Evolutionary conservation across 2,797 vertebrate genomes (phyloP).

Genomic region (Gallinago stenura): DNA sequence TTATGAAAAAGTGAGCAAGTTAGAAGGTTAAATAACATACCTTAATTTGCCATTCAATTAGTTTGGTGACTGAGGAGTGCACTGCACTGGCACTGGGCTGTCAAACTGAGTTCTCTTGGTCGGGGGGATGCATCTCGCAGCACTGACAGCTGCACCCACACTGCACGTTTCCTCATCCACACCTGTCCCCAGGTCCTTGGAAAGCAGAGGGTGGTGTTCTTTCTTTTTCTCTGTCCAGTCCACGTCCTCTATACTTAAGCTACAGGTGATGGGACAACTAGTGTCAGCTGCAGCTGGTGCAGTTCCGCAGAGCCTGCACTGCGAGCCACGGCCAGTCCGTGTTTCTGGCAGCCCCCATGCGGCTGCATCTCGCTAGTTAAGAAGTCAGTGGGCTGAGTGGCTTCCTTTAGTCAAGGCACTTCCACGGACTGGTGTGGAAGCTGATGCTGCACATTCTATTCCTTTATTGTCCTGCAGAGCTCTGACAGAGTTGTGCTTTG

Average conservation of each 20-base stretch:
- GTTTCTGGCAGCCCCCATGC: background rate
- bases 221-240: background rate
- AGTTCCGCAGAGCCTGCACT: accelerated
- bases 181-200: background rate
- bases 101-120: background rate
- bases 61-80: background rate
- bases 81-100: no score
- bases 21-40: background rate
- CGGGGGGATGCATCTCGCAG: background rate
- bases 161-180: background rate
- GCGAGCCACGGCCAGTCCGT: background rate
- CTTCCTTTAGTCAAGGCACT: background rate
- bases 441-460: background rate
- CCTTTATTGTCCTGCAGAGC: background rate
- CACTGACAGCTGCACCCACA: accelerated
- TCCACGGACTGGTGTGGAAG: background rate
- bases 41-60: background rate
- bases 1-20: background rate
- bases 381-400: background rate
- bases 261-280: background rate
- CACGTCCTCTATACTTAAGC: no score
- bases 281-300: background rate
- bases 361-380: background rate
- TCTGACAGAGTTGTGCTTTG: background rate
- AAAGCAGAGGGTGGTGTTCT: background rate